Conservation (phyloP, 2,113 vertebrate genomes). For the Piaya cayana region DNA sequence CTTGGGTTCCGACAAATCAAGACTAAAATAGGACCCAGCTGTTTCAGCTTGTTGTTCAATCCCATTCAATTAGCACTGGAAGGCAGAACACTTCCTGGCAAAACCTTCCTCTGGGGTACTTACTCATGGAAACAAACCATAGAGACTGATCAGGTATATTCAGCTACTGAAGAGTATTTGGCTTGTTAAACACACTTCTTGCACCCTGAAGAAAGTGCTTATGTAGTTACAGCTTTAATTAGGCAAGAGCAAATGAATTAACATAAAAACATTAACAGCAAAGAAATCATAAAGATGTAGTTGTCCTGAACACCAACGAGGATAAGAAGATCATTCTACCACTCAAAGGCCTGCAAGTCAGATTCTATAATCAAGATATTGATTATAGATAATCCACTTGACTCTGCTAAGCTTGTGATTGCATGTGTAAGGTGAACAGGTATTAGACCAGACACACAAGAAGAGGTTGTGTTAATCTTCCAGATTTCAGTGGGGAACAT, state of each 20-base stretch:
- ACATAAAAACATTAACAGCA: not conserved
- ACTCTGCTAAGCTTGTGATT: not conserved
- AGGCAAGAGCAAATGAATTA: not conserved
- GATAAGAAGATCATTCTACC: not conserved
- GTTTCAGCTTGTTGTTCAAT: constrained; percentile 33
- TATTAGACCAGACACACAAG: not conserved
- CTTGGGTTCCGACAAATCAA: constrained; percentile 39
- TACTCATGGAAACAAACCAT: constrained; percentile 4
- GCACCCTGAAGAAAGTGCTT: not conserved
- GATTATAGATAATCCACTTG: not conserved
- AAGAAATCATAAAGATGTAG: not conserved
- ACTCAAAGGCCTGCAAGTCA: not conserved
- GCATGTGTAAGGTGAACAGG: not conserved
- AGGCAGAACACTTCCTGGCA: constrained; percentile 18
- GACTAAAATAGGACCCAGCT: constrained; percentile 62
- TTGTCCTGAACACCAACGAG: not conserved
- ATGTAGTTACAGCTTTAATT: not conserved
- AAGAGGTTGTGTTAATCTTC: not conserved
- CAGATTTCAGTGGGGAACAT: not conserved
- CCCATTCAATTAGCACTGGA: constrained; percentile 43
- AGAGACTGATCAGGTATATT: not conserved
- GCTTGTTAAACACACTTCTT: not conserved
- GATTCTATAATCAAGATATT: not conserved
- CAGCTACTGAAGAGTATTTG: not conserved
- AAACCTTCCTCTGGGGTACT: constrained; percentile 18